Evolutionary conservation across 2,113 vertebrate species (phyloP).

Genomic region (Larimichthys polyactis): DNA sequence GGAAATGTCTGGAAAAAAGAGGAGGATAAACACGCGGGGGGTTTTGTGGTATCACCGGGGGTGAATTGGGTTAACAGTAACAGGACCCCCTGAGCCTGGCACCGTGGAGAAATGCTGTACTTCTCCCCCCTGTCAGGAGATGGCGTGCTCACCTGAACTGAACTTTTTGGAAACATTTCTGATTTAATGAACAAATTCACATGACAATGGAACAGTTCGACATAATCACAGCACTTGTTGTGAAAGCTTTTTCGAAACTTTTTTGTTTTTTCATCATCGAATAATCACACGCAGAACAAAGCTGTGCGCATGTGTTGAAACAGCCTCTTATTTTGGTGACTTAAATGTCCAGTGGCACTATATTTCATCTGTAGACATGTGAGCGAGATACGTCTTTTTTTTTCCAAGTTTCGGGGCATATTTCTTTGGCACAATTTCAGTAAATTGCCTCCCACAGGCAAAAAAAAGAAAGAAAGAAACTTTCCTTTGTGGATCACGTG

Average conservation of each 20-base stretch:
- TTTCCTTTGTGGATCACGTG: not conserved
- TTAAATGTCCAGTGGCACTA: not conserved
- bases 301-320: not conserved
- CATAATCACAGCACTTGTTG: not conserved
- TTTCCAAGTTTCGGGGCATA: not conserved
- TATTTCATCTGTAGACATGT: slow-evolving; percentile 1
- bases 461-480: not conserved
- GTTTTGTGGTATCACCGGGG: slow-evolving; percentile 78
- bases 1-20: slow-evolving; percentile 77
- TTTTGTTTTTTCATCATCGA: not conserved
- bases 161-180: slow-evolving; percentile 29
- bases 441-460: not conserved
- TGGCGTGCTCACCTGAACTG: slow-evolving; percentile 87
- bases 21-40: slow-evolving; percentile 81
- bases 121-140: slow-evolving; percentile 80
- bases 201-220: not conserved
- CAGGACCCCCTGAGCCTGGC: slow-evolving; percentile 49
- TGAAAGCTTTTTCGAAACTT: not conserved
- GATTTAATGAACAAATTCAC: slow-evolving; percentile 25
- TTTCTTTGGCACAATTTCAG: not conserved
- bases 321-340: not conserved
- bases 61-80: slow-evolving; percentile 76
- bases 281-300: not conserved
- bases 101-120: slow-evolving; percentile 14
- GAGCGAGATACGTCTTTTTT: too few species aligned